Evolutionary conservation across 2,113 vertebrate genomes (phyloP).

Genomic region (Gavialis gangeticus): DNA sequence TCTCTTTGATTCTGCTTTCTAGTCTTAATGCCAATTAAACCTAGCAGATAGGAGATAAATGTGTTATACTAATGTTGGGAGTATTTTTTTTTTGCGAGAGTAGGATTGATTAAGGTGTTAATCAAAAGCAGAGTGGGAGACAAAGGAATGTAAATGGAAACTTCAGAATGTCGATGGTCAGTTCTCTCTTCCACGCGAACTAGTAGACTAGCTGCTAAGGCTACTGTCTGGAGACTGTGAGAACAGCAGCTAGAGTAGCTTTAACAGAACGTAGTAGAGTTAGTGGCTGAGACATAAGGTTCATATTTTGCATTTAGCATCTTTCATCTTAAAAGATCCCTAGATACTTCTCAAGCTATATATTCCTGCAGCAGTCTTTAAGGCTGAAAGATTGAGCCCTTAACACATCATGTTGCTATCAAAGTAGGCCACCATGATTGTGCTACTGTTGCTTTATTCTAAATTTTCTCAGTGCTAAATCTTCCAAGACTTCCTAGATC

Average conservation of each 20-base stretch:
- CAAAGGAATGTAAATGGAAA: neutral
- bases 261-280: too few species aligned
- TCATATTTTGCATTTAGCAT: too few species aligned
- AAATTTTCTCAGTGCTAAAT: neutral
- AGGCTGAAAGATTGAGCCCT: neutral
- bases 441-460: neutral
- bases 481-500: neutral
- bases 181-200: too few species aligned
- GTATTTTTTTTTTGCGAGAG: neutral
- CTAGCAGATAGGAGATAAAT: neutral
- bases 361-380: neutral
- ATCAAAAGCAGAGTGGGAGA: neutral
- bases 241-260: too few species aligned
- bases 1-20: neutral
- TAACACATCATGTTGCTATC: neutral
- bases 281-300: too few species aligned
- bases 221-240: too few species aligned
- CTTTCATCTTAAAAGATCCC: too few species aligned
- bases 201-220: too few species aligned
- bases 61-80: neutral
- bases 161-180: too few species aligned
- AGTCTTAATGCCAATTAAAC: neutral
- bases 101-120: neutral
- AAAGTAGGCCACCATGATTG: too few species aligned
- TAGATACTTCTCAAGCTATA: neutral